Conservation (phyloP, 2,888 invertebrate genomes). For the Brachylomia viminalis region DNA sequence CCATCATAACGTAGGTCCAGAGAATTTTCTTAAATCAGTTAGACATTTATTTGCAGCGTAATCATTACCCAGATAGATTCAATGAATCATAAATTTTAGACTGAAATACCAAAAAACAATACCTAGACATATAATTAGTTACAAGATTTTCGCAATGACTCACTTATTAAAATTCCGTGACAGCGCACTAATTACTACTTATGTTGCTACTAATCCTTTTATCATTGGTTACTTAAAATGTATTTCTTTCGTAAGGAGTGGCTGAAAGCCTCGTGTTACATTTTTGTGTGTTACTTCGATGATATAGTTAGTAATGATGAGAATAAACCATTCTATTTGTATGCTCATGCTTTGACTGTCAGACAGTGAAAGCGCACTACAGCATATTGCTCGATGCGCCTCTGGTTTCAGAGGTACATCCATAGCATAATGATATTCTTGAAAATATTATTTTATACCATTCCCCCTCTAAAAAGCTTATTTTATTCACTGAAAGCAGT, state of each 20-base stretch:
- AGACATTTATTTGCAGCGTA: background rate
- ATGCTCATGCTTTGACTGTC: no score
- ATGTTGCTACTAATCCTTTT: conserved; percentile 15
- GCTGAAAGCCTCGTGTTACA: background rate
- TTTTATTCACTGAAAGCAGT: no score
- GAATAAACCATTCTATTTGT: conserved; percentile 13
- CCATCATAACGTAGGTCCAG: background rate
- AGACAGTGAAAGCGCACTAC: no score
- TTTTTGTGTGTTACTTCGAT: conserved; percentile 5
- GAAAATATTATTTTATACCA: no score
- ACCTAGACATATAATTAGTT: conserved; percentile 1
- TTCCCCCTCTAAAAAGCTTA: no score
- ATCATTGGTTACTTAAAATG: conserved; percentile 7
- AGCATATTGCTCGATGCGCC: no score
- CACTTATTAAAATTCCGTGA: conserved; percentile 15
- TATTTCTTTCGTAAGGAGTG: background rate
- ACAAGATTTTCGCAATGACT: conserved; percentile 22
- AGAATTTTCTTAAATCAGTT: background rate
- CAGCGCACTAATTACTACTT: conserved; percentile 22
- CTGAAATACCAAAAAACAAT: conserved; percentile 11
- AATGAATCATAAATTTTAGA: conserved; percentile 24
- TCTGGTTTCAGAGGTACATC: no score
- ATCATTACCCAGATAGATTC: background rate
- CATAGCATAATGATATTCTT: no score
- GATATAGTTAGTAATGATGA: background rate